These are phyloP conservation scores for Pegoplata infirma DNA, from an alignment of 2,888 invertebrate species.

Conservation along the genomic window DNA sequence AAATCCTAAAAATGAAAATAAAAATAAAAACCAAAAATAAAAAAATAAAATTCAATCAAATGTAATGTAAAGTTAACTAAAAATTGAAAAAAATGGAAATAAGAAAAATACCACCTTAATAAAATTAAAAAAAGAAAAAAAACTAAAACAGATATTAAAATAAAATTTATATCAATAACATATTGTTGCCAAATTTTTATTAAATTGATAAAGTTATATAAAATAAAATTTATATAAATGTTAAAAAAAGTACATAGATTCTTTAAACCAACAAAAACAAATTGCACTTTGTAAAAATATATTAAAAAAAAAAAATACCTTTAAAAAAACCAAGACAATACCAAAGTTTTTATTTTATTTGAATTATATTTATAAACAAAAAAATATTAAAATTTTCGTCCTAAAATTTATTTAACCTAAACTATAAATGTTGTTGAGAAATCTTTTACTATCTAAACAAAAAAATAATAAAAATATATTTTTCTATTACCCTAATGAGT, in stretches of 20 bases:
- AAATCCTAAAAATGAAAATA: conserved; percentile 10
- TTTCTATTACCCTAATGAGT: conserved; percentile 39
- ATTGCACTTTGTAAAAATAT: conserved; percentile 5
- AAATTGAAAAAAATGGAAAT: no score
- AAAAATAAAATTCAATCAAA: conserved; percentile 64
- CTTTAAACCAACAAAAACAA: conserved; percentile 17
- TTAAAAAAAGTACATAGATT: conserved; percentile 18
- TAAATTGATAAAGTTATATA: conserved; percentile 4
- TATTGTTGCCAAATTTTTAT: conserved; percentile 45
- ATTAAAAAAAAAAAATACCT: conserved; percentile 16
- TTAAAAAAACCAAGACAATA: conserved; percentile 64
- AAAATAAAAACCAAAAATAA: conserved; percentile 9
- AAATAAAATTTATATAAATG: conserved; percentile 23
- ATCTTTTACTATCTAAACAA: conserved; percentile 12
- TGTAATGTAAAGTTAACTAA: conserved; percentile 73
- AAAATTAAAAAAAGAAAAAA: not conserved
- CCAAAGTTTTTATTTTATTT: conserved; percentile 42
- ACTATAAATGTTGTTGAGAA: conserved; percentile 37
- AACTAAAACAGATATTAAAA: no score
- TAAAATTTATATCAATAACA: conserved; percentile 28
- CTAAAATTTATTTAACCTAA: conserved; percentile 19
- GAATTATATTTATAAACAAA: conserved; percentile 18
- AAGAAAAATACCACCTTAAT: conserved; percentile 39
- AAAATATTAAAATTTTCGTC: conserved; percentile 10
- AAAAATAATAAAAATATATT: conserved; percentile 33